Percentiles rank a stretch among this genome's conserved stretches.
These are phyloP conservation scores for Cotesia typhae DNA, from an alignment of 1,140 invertebrate genomes.

Conservation along the genomic window DNA sequence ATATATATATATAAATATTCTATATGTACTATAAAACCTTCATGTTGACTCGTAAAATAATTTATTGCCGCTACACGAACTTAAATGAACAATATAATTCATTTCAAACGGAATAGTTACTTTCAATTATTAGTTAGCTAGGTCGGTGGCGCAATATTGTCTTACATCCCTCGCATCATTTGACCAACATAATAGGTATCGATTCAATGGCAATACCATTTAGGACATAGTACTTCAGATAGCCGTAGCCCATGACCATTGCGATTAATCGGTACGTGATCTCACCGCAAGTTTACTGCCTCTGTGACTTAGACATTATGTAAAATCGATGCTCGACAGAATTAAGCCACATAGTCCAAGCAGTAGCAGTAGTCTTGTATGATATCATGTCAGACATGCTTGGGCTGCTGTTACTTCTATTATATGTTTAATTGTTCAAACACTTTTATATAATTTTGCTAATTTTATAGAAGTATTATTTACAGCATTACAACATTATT, in stretches of 20 bases:
- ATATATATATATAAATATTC: no score
- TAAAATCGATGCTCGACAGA: conserved; percentile 11
- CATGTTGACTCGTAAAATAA: background rate
- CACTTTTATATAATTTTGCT: no score
- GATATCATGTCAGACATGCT: no score
- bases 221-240: conserved; percentile 15
- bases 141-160: background rate
- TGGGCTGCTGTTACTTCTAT: no score
- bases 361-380: no score
- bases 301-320: conserved; percentile 22
- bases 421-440: no score
- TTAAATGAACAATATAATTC: background rate
- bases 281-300: conserved; percentile 15
- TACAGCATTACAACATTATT: no score
- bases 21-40: background rate
- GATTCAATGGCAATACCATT: conserved; percentile 14
- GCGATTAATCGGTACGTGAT: conserved; percentile 20
- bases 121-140: background rate
- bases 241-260: conserved; percentile 18
- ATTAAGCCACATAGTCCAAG: background rate
- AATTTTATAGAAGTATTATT: no score
- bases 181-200: conserved; percentile 4
- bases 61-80: background rate
- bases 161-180: conserved; percentile 9
- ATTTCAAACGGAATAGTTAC: background rate